phyloP scores from a whole-genome alignment of 2,888 invertebrate genomes.

The Folsomia manolachei region DNA sequence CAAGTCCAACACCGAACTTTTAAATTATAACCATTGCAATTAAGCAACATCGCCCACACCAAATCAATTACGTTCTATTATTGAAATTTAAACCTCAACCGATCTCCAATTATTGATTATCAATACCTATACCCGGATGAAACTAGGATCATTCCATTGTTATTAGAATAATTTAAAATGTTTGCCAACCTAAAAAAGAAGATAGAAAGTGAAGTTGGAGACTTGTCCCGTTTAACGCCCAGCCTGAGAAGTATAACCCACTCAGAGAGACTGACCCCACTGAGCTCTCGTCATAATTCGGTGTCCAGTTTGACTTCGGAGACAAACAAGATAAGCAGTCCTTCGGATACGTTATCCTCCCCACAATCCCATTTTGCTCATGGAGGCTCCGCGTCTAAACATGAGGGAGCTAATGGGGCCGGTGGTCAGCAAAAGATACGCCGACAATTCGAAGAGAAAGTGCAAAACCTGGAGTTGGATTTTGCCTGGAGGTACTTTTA shows the following conservation, averaged over 20 bases:
- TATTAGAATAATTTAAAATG: constrained; percentile 59
- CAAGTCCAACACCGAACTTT: no score
- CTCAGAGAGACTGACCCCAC: constrained; percentile 33
- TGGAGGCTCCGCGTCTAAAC: neutral
- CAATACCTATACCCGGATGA: neutral
- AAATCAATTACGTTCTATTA: neutral
- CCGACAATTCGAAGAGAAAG: constrained; percentile 37
- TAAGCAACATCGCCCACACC: no score
- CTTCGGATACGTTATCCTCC: neutral
- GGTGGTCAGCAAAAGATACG: constrained; percentile 11
- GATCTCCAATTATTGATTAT: neutral
- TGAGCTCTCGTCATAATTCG: constrained; percentile 44
- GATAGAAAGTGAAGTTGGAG: constrained; percentile 70
- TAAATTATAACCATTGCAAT: no score
- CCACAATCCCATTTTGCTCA: neutral
- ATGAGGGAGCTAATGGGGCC: neutral
- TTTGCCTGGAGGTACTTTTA: no score
- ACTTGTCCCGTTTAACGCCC: constrained; percentile 39
- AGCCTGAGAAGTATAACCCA: constrained; percentile 25
- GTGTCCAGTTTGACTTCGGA: constrained; percentile 39
- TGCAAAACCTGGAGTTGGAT: constrained; percentile 47
- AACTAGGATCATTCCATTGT: no score
- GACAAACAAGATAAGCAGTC: constrained; percentile 10
- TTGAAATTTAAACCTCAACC: neutral
- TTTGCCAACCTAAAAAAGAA: constrained; percentile 84